These are phyloP conservation scores for Neuroterus valhalla DNA, from an alignment of 1,140 invertebrate genomes.

Conservation along the genomic window DNA sequence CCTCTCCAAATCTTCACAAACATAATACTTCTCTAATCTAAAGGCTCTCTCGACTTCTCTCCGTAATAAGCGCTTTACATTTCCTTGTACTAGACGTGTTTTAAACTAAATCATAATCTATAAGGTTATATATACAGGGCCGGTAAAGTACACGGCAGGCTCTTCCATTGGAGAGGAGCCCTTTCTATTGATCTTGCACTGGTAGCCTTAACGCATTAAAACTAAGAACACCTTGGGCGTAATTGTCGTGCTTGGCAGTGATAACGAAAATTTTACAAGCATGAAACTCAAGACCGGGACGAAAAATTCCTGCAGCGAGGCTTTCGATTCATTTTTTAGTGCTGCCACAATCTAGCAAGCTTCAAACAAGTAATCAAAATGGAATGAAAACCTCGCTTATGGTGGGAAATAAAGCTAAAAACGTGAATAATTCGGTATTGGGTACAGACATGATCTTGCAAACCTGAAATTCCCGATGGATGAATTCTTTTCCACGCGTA, in stretches of 20 bases:
- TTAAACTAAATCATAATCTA: conserved; percentile 18
- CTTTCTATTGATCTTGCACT: not conserved
- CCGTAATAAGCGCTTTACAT: conserved; percentile 25
- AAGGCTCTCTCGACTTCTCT: not conserved
- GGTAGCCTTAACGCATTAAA: conserved; percentile 1
- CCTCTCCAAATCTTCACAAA: not conserved
- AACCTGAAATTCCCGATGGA: no score
- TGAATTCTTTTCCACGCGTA: no score
- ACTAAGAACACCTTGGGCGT: not conserved
- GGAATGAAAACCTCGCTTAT: no score
- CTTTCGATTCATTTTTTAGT: no score
- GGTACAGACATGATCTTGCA: no score
- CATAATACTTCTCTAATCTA: conserved; percentile 6
- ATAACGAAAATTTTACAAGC: conserved; percentile 4
- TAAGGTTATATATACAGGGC: not conserved
- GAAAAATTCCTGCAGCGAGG: not conserved
- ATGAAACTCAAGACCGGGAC: conserved; percentile 19
- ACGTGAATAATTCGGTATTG: no score
- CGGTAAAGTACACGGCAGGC: not conserved
- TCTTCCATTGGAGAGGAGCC: conserved; percentile 7
- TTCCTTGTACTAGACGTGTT: conserved; percentile 29
- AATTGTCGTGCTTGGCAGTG: conserved; percentile 4
- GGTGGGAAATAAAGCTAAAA: no score
- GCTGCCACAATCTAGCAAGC: no score
- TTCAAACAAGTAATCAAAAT: no score